Conservation (phyloP, 2,113 vertebrate genomes). For the Indri indri region DNA sequence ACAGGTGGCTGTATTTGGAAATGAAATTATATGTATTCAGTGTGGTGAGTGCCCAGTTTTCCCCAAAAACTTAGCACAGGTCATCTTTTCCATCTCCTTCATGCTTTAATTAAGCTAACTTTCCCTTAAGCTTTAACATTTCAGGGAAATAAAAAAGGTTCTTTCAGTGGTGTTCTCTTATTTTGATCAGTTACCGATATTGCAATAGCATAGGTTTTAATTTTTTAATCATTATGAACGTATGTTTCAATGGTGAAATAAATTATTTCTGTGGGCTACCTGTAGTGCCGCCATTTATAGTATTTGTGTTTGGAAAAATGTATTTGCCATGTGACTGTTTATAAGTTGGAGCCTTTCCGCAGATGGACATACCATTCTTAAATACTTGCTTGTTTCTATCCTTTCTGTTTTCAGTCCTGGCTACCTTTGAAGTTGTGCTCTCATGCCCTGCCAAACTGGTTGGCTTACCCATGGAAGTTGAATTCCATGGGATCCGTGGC, state of each 20-base stretch:
- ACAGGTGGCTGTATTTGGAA: conserved; percentile 6
- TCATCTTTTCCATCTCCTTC: background rate
- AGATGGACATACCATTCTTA: background rate
- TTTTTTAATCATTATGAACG: conserved; percentile 18
- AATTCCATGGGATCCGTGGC: background rate
- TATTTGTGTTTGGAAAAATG: background rate
- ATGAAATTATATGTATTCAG: background rate
- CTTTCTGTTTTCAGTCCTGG: background rate
- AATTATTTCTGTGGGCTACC: background rate
- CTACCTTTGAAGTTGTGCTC: background rate
- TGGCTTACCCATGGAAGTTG: background rate
- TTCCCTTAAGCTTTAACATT: background rate
- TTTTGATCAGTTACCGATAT: conserved; percentile 25
- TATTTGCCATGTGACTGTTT: background rate
- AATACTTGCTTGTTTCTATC: background rate
- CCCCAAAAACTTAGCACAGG: background rate
- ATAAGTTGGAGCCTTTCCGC: conserved; percentile 8
- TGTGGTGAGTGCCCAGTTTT: background rate
- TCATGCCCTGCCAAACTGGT: background rate
- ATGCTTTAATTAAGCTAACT: background rate
- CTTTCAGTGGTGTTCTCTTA: background rate
- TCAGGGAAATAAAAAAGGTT: conserved; percentile 24
- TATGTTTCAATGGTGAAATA: background rate
- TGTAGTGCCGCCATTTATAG: background rate
- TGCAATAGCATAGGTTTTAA: background rate